phyloP scores from a whole-genome alignment of 2,888 invertebrate species.

The Gymnocheta viridis region DNA sequence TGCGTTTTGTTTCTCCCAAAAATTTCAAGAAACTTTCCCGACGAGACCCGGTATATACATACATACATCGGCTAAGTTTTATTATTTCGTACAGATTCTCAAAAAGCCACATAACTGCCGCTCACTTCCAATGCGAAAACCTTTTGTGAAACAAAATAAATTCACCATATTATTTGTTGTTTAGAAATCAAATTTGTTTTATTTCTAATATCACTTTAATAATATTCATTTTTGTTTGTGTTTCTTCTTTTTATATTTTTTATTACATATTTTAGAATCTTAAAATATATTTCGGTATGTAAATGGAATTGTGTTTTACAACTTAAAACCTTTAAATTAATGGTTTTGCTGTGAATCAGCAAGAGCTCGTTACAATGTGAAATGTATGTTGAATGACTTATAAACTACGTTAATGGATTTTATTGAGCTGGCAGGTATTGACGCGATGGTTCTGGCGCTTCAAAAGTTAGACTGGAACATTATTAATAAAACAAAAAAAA shows the following conservation, averaged over 20 bases:
- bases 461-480: constrained; percentile 61
- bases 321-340: constrained; percentile 52
- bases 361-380: constrained; percentile 50
- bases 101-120: too few species aligned
- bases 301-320: constrained; percentile 48
- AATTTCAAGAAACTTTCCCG: too few species aligned
- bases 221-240: constrained; percentile 9
- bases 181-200: constrained; percentile 63
- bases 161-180: background rate
- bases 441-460: constrained; percentile 72
- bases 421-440: constrained; percentile 76
- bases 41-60: too few species aligned
- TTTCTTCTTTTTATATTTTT: constrained; percentile 9
- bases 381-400: constrained; percentile 59
- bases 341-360: constrained; percentile 29
- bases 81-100: too few species aligned
- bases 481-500: too few species aligned
- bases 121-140: too few species aligned
- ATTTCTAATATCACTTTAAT: constrained; percentile 66
- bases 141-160: background rate
- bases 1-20: too few species aligned
- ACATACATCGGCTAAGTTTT: too few species aligned
- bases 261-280: constrained; percentile 37
- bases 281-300: constrained; percentile 58
- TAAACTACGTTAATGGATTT: constrained; percentile 53